These are phyloP conservation scores for Ceratoteleas bidentatus DNA, from an alignment of 1,140 invertebrate genomes.

Conservation along the genomic window DNA sequence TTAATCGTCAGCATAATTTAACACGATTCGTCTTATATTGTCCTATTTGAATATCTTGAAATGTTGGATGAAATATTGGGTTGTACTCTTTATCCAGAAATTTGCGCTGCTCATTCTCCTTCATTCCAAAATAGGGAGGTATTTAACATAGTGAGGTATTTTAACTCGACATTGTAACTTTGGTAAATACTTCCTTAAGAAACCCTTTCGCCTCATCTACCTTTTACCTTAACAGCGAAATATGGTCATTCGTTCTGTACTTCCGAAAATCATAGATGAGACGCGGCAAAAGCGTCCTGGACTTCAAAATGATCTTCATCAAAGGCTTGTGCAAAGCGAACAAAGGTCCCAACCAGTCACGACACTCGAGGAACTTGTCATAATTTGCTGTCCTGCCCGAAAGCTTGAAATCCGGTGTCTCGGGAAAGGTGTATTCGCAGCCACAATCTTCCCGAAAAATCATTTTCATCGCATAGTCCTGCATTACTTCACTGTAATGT, in stretches of 20 bases:
- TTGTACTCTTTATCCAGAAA: too few species aligned
- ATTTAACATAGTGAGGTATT: too few species aligned
- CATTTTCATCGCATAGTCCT: constrained; percentile 79
- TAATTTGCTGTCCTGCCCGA: constrained; percentile 84
- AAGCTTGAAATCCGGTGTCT: constrained; percentile 73
- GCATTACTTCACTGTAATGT: constrained; percentile 80
- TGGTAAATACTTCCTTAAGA: too few species aligned
- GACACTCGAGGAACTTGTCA: constrained; percentile 82
- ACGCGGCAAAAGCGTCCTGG: constrained; percentile 81
- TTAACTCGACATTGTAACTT: too few species aligned
- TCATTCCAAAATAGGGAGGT: too few species aligned
- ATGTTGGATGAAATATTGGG: too few species aligned
- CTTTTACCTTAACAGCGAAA: constrained; percentile 69
- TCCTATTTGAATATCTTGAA: too few species aligned
- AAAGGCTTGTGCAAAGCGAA: constrained; percentile 85
- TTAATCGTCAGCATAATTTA: too few species aligned
- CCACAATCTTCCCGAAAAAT: constrained; percentile 76
- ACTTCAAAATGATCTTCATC: constrained; percentile 82
- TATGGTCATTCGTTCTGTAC: constrained; percentile 75
- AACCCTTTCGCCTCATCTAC: not conserved
- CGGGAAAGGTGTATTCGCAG: constrained; percentile 47
- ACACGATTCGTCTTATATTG: too few species aligned
- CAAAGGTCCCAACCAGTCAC: constrained; percentile 81
- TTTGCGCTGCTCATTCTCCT: too few species aligned
- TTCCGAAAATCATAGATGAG: constrained; percentile 82